phyloP scores from a whole-genome alignment of 2,113 vertebrate species.

The Onychostoma macrolepis region DNA sequence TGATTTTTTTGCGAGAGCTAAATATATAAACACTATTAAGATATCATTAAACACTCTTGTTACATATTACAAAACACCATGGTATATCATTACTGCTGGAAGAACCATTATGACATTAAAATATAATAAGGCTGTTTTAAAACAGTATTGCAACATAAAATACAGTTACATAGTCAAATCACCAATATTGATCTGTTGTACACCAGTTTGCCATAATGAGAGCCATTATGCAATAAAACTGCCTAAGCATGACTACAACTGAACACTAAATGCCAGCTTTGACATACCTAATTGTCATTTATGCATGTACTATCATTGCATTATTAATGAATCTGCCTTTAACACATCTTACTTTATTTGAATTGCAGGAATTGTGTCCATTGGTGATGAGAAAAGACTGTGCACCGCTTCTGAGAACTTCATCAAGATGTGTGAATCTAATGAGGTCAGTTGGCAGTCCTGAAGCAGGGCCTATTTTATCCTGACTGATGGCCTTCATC shows the following conservation, averaged over 20 bases:
- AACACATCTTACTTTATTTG: neutral
- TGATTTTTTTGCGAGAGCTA: neutral
- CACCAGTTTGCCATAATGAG: neutral
- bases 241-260: neutral
- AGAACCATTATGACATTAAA: neutral
- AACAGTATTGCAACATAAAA: neutral
- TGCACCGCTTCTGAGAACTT: constrained; percentile 91
- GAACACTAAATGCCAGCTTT: neutral
- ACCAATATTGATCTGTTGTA: neutral
- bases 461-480: neutral
- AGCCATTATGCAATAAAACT: neutral
- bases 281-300: neutral
- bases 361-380: constrained; percentile 85
- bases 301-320: neutral
- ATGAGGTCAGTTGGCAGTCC: constrained; percentile 83
- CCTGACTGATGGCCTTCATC: neutral
- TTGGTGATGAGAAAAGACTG: constrained; percentile 90
- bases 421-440: constrained; percentile 93
- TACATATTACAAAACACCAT: neutral
- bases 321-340: neutral
- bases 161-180: neutral
- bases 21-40: neutral
- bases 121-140: neutral
- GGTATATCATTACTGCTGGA: neutral
- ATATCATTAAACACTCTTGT: neutral